Evolutionary conservation across 1,140 invertebrate species (phyloP).

Genomic region (Platorchestia sp.): DNA sequence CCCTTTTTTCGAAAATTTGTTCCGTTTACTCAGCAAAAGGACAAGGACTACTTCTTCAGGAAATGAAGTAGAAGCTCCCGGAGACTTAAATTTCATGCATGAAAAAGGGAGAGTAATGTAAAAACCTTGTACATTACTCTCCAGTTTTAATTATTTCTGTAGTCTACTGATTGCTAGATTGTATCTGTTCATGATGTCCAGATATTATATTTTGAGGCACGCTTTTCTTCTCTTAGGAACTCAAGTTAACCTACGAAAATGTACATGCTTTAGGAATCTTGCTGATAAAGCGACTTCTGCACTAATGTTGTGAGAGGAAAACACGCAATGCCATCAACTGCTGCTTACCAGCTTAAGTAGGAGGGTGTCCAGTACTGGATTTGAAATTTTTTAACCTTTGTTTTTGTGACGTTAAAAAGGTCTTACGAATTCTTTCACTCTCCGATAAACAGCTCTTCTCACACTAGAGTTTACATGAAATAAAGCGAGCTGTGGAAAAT

Average conservation of each 20-base stretch:
- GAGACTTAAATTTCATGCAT: not conserved
- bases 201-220: not conserved
- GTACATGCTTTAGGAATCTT: not conserved
- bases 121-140: not conserved
- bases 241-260: not conserved
- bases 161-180: not conserved
- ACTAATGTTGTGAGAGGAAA: not conserved
- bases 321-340: not conserved
- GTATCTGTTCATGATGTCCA: no score
- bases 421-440: no score
- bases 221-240: not conserved
- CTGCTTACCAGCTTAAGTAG: not conserved
- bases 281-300: not conserved
- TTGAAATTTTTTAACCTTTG: no score
- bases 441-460: no score
- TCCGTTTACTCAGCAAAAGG: not conserved
- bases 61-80: not conserved
- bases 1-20: not conserved
- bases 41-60: not conserved
- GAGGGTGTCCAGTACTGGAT: not conserved
- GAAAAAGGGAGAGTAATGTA: not conserved
- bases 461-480: no score
- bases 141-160: not conserved
- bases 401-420: no score
- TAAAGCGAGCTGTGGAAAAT: no score